These are phyloP conservation scores for Petromus typicus DNA, from an alignment of 2,113 vertebrate species.

Conservation along the genomic window DNA sequence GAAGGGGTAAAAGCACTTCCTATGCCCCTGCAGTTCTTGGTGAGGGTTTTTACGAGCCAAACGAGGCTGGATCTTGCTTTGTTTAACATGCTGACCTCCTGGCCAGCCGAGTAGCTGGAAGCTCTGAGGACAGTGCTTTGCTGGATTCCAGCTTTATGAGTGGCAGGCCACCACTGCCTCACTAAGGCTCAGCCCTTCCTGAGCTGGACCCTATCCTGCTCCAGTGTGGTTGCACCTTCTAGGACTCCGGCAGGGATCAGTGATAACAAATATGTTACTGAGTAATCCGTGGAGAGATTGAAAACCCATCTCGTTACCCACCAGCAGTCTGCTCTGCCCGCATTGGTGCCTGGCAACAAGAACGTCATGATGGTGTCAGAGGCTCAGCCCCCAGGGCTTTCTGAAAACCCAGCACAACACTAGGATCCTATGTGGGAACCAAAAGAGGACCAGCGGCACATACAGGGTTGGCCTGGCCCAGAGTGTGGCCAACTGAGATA, in stretches of 20 bases:
- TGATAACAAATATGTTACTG: neutral
- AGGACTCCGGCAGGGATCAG: too few relatives aligned
- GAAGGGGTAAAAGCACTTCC: neutral
- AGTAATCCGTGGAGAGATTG: neutral
- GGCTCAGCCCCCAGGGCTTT: neutral
- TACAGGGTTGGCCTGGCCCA: neutral
- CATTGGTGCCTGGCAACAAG: neutral
- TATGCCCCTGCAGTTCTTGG: neutral
- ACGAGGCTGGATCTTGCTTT: neutral
- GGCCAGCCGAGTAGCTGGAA: neutral
- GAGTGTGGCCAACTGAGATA: neutral
- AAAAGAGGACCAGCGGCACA: neutral
- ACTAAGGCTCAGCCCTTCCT: neutral
- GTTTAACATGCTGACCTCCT: neutral
- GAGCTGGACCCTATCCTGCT: too few relatives aligned
- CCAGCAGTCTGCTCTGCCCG: neutral
- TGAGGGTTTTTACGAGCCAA: neutral
- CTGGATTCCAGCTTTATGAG: slow-evolving; percentile 8
- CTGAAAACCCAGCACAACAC: neutral
- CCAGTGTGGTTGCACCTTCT: neutral
- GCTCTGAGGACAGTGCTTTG: neutral
- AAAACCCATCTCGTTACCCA: neutral
- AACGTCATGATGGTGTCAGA: fast-evolving
- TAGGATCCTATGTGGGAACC: neutral
- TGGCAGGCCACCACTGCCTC: neutral